Evolutionary conservation across 2,797 vertebrate genomes (phyloP).

Genomic region (Acanthiza pusilla): DNA sequence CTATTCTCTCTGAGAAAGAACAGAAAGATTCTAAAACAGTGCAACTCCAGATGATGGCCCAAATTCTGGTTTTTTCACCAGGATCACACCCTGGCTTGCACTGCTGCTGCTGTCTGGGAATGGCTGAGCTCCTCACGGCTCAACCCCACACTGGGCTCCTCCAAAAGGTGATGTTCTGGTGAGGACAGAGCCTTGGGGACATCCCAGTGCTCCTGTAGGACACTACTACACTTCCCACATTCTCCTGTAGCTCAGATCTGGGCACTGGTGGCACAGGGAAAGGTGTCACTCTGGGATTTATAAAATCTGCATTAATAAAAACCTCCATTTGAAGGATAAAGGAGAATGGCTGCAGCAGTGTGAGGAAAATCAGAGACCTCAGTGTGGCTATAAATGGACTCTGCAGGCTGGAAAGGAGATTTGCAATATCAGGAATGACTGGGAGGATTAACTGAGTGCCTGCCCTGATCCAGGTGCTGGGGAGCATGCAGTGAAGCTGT

Average conservation of each 20-base stretch:
- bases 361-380: neutral
- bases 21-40: too few relatives aligned
- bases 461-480: neutral
- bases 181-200: neutral
- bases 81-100: neutral
- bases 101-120: neutral
- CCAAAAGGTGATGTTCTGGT: accelerated
- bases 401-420: neutral
- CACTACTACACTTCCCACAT: too few relatives aligned
- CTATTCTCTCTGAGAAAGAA: too few relatives aligned
- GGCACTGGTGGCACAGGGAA: too few relatives aligned
- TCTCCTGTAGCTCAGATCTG: too few relatives aligned
- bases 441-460: neutral
- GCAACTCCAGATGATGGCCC: too few relatives aligned
- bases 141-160: neutral
- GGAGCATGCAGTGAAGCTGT: neutral
- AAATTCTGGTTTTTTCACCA: neutral
- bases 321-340: neutral
- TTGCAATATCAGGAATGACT: neutral
- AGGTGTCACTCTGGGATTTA: neutral
- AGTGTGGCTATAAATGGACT: neutral
- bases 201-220: neutral
- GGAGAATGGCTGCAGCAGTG: neutral
- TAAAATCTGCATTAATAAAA: neutral
- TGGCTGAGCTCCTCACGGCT: neutral